Evolutionary conservation across 2,797 vertebrate species (phyloP).

Genomic region (Ctenopoma kingsleyae): DNA sequence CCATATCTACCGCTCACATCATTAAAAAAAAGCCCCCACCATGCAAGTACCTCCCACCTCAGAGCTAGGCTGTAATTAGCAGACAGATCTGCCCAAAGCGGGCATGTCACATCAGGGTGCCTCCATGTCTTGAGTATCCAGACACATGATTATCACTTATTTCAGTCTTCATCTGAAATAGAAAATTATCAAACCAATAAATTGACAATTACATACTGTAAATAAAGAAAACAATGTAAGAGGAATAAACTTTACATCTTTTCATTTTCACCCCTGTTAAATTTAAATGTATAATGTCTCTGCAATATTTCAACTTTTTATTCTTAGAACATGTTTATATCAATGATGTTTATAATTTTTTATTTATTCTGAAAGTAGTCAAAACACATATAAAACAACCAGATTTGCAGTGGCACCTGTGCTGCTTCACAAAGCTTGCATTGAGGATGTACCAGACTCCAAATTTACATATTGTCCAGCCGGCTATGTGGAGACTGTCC

Average conservation of each 20-base stretch:
- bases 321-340: slow-evolving; percentile 20
- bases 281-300: slow-evolving; percentile 3
- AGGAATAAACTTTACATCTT: slow-evolving; percentile 23
- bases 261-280: slow-evolving; percentile 12
- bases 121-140: slow-evolving; percentile 80
- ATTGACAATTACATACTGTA: slow-evolving; percentile 33
- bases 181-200: slow-evolving; percentile 47
- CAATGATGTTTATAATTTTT: slow-evolving; percentile 30
- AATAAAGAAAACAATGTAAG: slow-evolving; percentile 26
- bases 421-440: slow-evolving; percentile 62
- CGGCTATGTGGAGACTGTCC: slow-evolving; percentile 35
- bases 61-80: slow-evolving; percentile 92
- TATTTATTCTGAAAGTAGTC: slow-evolving; percentile 59
- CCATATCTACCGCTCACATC: slow-evolving; percentile 84
- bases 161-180: slow-evolving; percentile 71
- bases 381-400: slow-evolving; percentile 42
- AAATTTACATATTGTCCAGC: slow-evolving; percentile 69
- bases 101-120: slow-evolving; percentile 86
- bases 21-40: slow-evolving; percentile 84
- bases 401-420: slow-evolving; percentile 53
- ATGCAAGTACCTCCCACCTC: slow-evolving; percentile 89
- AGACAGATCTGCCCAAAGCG: slow-evolving; percentile 89
- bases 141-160: slow-evolving; percentile 86
- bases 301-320: slow-evolving; percentile 4
- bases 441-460: slow-evolving; percentile 65